Evolutionary conservation across 2,797 vertebrate genomes (phyloP).

Genomic region (Perodicticus potto): DNA sequence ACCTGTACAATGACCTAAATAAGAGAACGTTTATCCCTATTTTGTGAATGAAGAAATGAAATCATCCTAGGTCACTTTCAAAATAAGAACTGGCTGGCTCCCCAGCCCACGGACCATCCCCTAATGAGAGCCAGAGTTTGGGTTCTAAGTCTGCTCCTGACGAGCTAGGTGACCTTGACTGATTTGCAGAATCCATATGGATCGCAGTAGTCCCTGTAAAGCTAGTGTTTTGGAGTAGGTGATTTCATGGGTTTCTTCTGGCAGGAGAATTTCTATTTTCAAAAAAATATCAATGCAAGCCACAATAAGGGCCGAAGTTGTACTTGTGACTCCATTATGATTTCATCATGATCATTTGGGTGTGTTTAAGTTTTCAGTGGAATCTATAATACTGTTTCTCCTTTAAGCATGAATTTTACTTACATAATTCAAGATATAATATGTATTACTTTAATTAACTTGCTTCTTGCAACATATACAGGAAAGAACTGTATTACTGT

Average conservation of each 20-base stretch:
- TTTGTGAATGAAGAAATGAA: conserved; percentile 33
- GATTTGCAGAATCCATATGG: neutral
- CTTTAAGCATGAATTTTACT: neutral
- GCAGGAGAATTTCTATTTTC: neutral
- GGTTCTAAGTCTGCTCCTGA: neutral
- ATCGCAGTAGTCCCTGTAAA: neutral
- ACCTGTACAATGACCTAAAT: accelerated
- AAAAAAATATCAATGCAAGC: neutral
- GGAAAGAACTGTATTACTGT: neutral
- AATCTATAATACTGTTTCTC: neutral
- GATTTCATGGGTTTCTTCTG: neutral
- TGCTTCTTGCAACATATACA: neutral
- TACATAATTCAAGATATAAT: neutral
- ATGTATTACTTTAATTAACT: neutral
- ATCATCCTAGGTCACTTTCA: neutral
- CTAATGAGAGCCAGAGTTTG: neutral
- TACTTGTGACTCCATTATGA: neutral
- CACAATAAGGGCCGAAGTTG: neutral
- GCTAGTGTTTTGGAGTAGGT: neutral
- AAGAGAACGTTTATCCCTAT: neutral
- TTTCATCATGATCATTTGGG: neutral
- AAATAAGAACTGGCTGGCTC: neutral
- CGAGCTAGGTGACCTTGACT: neutral
- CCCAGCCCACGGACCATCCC: neutral
- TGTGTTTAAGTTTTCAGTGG: neutral